These are phyloP conservation scores for Subacronicta megacephala DNA, from an alignment of 2,888 invertebrate species.

Conservation along the genomic window DNA sequence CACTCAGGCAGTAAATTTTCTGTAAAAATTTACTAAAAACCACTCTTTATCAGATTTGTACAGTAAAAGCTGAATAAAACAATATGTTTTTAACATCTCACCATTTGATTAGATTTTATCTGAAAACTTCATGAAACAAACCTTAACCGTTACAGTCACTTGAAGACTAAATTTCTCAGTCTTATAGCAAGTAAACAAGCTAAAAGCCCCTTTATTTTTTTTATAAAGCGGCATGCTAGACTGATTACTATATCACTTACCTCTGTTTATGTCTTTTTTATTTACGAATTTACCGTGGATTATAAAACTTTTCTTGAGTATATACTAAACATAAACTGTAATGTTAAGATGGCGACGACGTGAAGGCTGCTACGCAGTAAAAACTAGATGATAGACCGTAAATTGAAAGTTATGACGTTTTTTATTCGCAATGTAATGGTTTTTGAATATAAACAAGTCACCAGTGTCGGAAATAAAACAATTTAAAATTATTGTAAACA, in stretches of 20 bases:
- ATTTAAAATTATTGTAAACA: slow-evolving; percentile 19
- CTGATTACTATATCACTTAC: slow-evolving; percentile 1
- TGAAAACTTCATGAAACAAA: too few species aligned
- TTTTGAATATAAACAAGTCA: slow-evolving; percentile 49
- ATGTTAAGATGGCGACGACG: slow-evolving; percentile 17
- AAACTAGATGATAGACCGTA: slow-evolving; percentile 46
- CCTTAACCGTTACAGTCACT: too few species aligned
- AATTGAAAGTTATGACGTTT: slow-evolving; percentile 51
- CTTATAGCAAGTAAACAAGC: not conserved
- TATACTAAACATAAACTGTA: slow-evolving; percentile 31
- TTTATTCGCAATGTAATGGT: slow-evolving; percentile 52
- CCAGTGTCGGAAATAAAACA: slow-evolving; percentile 27
- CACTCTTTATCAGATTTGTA: too few species aligned
- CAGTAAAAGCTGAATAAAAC: too few species aligned
- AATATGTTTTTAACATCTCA: too few species aligned
- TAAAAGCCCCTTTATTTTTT: not conserved
- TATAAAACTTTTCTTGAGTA: slow-evolving; percentile 21
- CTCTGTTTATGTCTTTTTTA: slow-evolving; percentile 28
- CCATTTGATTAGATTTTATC: too few species aligned
- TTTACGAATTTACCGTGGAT: slow-evolving; percentile 24
- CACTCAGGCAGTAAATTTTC: too few species aligned
- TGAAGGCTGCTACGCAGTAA: slow-evolving; percentile 25
- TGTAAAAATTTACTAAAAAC: too few species aligned
- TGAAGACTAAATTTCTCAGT: too few species aligned
- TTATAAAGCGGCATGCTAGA: not conserved